Conservation (phyloP, 1,140 invertebrate species). For the Drosophila mauritiana region DNA sequence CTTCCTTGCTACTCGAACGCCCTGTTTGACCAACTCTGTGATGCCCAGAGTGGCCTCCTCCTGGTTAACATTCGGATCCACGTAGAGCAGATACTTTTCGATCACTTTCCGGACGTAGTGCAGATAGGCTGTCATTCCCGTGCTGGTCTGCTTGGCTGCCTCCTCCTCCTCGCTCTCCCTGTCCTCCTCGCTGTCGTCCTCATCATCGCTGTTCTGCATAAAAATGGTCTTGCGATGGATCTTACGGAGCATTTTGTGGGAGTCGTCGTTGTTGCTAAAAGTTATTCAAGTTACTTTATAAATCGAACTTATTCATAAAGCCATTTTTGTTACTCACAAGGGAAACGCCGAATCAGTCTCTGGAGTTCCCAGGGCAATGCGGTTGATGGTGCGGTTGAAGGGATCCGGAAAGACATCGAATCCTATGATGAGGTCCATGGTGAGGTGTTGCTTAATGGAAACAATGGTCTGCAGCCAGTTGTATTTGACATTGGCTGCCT, state of each 20-base stretch:
- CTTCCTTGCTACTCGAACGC: slow-evolving; percentile 85
- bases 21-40: slow-evolving; percentile 84
- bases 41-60: slow-evolving; percentile 85
- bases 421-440: slow-evolving; percentile 89
- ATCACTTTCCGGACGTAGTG: slow-evolving; percentile 85
- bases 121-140: slow-evolving; percentile 73
- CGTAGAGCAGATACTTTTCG: slow-evolving; percentile 85
- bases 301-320: too few species aligned
- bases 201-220: slow-evolving; percentile 57
- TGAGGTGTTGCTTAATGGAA: slow-evolving; percentile 87
- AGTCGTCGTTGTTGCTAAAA: slow-evolving; percentile 79
- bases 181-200: slow-evolving; percentile 70
- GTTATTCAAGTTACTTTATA: too few species aligned
- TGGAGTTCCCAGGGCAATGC: slow-evolving; percentile 88
- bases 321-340: slow-evolving; percentile 85
- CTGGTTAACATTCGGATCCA: slow-evolving; percentile 72
- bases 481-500: slow-evolving; percentile 73
- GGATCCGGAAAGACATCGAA: slow-evolving; percentile 89
- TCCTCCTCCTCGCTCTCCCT: slow-evolving; percentile 72
- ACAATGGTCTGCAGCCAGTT: slow-evolving; percentile 88
- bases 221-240: slow-evolving; percentile 71
- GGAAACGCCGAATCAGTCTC: slow-evolving; percentile 87
- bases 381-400: slow-evolving; percentile 87
- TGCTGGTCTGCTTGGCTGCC: slow-evolving; percentile 51
- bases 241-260: slow-evolving; percentile 72